Evolutionary conservation across 2,888 invertebrate species (phyloP).

Genomic region (Diarsia rubi): DNA sequence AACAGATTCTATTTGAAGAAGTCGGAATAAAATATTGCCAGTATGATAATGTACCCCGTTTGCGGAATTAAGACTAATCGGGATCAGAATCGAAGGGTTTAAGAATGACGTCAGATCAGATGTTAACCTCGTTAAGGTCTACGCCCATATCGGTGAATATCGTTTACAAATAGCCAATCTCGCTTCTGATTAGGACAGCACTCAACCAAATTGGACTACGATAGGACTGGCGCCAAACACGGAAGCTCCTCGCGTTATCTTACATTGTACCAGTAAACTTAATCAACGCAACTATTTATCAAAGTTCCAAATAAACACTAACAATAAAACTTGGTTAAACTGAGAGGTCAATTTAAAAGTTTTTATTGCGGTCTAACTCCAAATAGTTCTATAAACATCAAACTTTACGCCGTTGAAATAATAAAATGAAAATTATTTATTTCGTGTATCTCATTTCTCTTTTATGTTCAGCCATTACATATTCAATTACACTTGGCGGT

Average conservation of each 20-base stretch:
- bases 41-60: background rate
- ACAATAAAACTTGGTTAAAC: slow-evolving; percentile 54
- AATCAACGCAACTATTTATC: slow-evolving; percentile 57
- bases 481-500: slow-evolving; percentile 60
- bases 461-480: slow-evolving; percentile 61
- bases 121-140: slow-evolving; percentile 44
- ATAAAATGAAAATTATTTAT: slow-evolving; percentile 50
- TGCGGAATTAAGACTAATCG: slow-evolving; percentile 20
- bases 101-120: slow-evolving; percentile 39
- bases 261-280: slow-evolving; percentile 48
- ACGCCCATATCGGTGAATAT: slow-evolving; percentile 45
- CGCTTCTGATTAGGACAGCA: slow-evolving; percentile 60
- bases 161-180: slow-evolving; percentile 59
- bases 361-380: slow-evolving; percentile 54
- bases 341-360: slow-evolving; percentile 57
- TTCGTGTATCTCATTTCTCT: slow-evolving; percentile 51
- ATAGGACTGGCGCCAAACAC: slow-evolving; percentile 59
- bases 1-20: background rate
- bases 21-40: background rate
- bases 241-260: slow-evolving; percentile 54
- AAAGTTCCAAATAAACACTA: slow-evolving; percentile 48
- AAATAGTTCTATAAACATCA: slow-evolving; percentile 47
- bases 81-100: slow-evolving; percentile 27
- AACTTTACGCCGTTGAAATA: slow-evolving; percentile 47
- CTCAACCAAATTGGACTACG: slow-evolving; percentile 61